Percentiles rank a stretch among this genome's conserved stretches.
Conservation (phyloP, 2,888 invertebrate species). For the Blera fallax region DNA sequence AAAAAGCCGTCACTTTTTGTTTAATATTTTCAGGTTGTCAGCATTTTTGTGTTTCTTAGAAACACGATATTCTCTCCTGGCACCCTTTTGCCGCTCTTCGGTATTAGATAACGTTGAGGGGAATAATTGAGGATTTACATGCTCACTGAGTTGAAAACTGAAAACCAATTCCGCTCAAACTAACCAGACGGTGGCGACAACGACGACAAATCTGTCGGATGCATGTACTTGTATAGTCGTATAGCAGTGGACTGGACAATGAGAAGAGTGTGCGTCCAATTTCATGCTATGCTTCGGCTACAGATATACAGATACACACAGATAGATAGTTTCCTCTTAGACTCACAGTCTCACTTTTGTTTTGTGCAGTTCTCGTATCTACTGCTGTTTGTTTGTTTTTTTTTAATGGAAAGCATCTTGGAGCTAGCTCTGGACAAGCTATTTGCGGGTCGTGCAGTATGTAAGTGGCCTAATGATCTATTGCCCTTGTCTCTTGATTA, state of each 20-base stretch:
- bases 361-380: conserved; percentile 19
- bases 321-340: conserved; percentile 50
- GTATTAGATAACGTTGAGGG: conserved; percentile 20
- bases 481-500: conserved; percentile 72
- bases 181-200: conserved; percentile 2
- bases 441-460: conserved; percentile 58
- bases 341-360: conserved; percentile 35
- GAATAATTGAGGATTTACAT: conserved; percentile 16
- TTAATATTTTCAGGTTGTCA: neutral
- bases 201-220: neutral
- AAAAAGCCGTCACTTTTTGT: neutral
- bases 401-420: conserved; percentile 64
- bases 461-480: conserved; percentile 73
- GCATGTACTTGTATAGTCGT: too few species aligned
- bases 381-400: too few species aligned
- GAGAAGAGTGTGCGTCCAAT: conserved; percentile 18
- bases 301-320: conserved; percentile 2
- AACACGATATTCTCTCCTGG: neutral
- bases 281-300: neutral
- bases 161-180: conserved; percentile 34
- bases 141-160: conserved; percentile 33
- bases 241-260: neutral
- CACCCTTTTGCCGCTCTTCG: neutral
- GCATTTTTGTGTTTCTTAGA: neutral
- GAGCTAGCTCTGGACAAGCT: conserved; percentile 54